Evolutionary conservation across 2,113 vertebrate species (phyloP).

Genomic region (Lepisosteus oculatus): DNA sequence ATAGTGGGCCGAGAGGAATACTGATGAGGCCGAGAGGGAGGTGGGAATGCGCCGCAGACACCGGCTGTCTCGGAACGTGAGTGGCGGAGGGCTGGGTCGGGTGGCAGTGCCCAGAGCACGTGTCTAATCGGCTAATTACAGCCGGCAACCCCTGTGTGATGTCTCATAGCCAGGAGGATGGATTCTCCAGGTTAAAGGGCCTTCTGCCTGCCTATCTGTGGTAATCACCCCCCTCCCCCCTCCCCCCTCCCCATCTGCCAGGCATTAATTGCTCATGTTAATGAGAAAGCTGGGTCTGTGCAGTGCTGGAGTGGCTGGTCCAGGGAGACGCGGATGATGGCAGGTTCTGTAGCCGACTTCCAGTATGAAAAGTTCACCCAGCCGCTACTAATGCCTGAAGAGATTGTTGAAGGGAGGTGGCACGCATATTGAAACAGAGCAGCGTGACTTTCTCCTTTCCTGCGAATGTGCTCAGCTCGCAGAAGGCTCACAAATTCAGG

Average conservation of each 20-base stretch:
- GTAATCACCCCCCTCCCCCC: background rate
- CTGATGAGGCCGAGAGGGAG: background rate
- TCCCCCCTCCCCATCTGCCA: background rate
- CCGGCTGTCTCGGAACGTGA: too few species aligned
- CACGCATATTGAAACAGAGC: background rate
- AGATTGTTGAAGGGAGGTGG: too few species aligned
- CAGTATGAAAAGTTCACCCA: too few species aligned
- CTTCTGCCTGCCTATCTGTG: background rate
- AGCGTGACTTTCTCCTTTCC: constrained; percentile 2
- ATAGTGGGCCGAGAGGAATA: background rate
- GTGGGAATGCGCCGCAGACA: too few species aligned
- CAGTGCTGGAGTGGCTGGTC: background rate
- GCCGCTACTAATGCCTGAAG: too few species aligned
- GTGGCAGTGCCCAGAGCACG: background rate
- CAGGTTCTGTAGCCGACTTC: too few species aligned
- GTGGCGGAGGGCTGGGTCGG: too few species aligned
- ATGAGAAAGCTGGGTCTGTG: background rate
- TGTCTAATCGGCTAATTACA: background rate
- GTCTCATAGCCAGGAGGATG: background rate
- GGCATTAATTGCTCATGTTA: background rate
- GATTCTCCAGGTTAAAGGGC: background rate
- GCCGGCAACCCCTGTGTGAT: too few species aligned
- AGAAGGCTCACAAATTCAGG: too few species aligned
- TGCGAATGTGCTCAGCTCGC: too few species aligned
- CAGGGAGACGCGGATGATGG: background rate